Base-by-base conservation (phyloP, 2,797 vertebrate species). In the Acanthurus lineatus region DNA sequence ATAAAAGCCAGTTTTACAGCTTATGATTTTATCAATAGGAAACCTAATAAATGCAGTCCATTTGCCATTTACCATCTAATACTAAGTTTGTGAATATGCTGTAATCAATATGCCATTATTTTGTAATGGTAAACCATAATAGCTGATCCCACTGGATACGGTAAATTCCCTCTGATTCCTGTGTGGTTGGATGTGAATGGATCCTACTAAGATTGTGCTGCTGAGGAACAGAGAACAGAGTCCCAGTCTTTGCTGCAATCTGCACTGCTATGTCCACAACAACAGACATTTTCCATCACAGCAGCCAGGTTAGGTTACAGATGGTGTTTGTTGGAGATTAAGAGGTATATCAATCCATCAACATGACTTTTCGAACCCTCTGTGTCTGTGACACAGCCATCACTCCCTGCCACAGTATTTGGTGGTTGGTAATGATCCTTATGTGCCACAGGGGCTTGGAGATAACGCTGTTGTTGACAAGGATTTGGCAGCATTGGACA, bases 81-180 rank as follows among this genome's bases (percentile, higher is more conserved):
- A 54, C 45, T 7, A 42, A 64, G 32, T 40, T 82, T 76, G 69
- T 68, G 47, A 69, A 62, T 64, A 67, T 61, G 76, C 63, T 73
- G 38, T 51, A 83, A 85, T 87, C 79, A 80, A 84, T 87, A 91
- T 82, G 59, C 69, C 81, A 89, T 92, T 83, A 86, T 73, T 57
- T 70, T 76, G 51, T 66, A 77, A 86, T 87, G 69, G 49, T 60
- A 79, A 67, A 61, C 73, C 52, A 70, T 82, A 74, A 87, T 73
- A 70, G 72, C 79, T 77, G 47, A 71, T 77, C 32, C 52, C 25
- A 73, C 66, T 40, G 60, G 58, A 76, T 71, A 66, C 28, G 65
- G 74, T 79, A 49, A 71, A 79, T 19, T 3, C 40, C 44, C 16
- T 78, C 48, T 48, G 58, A 74, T 79, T 79, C 64, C 38, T 47